Evolutionary conservation across 2,113 vertebrate genomes (phyloP).

Genomic region (Indicator maculatus): DNA sequence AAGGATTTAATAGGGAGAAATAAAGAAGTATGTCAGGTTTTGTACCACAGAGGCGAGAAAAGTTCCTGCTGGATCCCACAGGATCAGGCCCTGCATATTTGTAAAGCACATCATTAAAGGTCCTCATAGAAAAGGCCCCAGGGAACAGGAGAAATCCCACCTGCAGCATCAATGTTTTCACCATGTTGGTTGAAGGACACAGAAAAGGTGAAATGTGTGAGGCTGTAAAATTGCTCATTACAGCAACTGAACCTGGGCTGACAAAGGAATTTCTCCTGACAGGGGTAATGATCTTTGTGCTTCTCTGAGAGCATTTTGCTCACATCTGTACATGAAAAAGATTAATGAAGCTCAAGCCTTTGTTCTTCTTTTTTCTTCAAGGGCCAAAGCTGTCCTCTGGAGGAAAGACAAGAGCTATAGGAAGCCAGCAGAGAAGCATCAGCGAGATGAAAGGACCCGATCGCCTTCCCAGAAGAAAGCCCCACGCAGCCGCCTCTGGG

Average conservation of each 20-base stretch:
- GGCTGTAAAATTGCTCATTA: neutral
- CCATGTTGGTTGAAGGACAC: neutral
- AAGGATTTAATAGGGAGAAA: neutral
- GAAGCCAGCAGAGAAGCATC: neutral
- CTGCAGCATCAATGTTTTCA: neutral
- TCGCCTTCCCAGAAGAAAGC: neutral
- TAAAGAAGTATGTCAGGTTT: neutral
- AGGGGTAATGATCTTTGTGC: neutral
- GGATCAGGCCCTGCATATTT: neutral
- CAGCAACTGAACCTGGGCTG: neutral
- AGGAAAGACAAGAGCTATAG: neutral
- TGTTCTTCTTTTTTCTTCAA: neutral
- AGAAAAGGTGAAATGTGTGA: neutral
- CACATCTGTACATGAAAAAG: neutral
- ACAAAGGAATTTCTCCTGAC: slow-evolving; percentile 15
- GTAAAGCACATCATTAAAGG: neutral
- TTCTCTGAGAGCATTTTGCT: neutral
- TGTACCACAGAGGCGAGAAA: neutral
- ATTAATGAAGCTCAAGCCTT: neutral
- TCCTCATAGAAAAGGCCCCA: neutral
- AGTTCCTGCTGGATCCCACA: neutral
- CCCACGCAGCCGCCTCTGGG: neutral
- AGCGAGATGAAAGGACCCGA: neutral
- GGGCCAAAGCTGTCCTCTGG: neutral
- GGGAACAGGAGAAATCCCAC: neutral